Conservation (phyloP, 2,888 invertebrate genomes). For the Pseudococcus jackbeardsleyi region DNA sequence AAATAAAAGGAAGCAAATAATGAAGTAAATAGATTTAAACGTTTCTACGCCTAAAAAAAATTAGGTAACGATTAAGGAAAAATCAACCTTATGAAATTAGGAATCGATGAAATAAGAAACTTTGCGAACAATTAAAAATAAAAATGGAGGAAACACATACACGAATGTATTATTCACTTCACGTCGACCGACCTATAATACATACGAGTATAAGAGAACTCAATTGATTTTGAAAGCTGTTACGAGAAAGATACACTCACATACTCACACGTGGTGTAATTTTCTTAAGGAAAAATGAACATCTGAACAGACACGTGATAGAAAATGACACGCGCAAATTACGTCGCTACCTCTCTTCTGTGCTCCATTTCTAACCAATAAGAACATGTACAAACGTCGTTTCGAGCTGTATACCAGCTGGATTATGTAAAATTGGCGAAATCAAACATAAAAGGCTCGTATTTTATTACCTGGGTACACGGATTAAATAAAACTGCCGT, state of each 20-base stretch:
- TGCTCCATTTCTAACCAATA: background rate
- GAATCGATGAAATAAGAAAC: too few species aligned
- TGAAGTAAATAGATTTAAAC: too few species aligned
- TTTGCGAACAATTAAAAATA: too few species aligned
- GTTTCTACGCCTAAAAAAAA: too few species aligned
- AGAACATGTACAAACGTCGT: background rate
- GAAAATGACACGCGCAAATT: slow-evolving; percentile 10
- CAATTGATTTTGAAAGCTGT: background rate
- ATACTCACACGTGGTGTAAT: background rate
- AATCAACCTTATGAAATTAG: too few species aligned
- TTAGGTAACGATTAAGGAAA: too few species aligned
- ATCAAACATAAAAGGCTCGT: background rate
- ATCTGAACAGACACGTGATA: background rate
- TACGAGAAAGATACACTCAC: background rate
- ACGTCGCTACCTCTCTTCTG: background rate
- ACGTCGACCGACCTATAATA: too few species aligned
- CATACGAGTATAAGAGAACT: background rate
- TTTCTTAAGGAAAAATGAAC: background rate
- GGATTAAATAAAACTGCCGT: background rate
- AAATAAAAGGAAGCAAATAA: too few species aligned
- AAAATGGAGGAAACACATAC: too few species aligned
- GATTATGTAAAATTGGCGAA: background rate
- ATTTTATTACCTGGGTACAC: background rate
- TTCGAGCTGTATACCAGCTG: background rate
- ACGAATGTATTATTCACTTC: too few species aligned